Evolutionary conservation across 2,888 invertebrate species (phyloP), one percentile per base, ranked within the genome.

Genomic region (Ganaspis brasiliensis): DNA sequence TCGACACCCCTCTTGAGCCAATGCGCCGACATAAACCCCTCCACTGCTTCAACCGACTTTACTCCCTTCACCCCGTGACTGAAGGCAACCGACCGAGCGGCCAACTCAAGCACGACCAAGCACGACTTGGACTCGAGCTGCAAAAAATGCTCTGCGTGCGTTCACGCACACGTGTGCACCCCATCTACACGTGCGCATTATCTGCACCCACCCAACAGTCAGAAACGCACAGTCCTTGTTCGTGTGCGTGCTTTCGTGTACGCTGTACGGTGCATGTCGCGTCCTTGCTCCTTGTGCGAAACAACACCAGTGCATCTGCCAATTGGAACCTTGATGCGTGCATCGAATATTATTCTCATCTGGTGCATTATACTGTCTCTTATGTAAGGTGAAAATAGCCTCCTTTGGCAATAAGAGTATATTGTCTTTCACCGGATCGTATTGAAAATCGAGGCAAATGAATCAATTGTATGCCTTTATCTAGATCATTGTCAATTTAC

Each of bases 71-170:
- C 49, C 73, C 70, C 71, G 74, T 78, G 77, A 81, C 80, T 77
- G 78, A 78, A 79, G 79, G 78, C 76, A 76, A 79, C 78, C 78
- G 80, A 78, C 76, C 72, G 57, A 76, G 31, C 70, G 40, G 73
- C 63, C 72, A 79, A 73, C 76, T 87, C 86, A 83, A 81, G 82
- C 87, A 87, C 87, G 85, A 87, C 85, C 83, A 31, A 31, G 31
- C 31, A 31, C 31, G 31, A 31, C 76, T 76, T 76, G 74, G 80
- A 81, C 79, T 81, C 75, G 70, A 59, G 75, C 78, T 81, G 77
- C 80, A 86, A 87, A 83, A 87, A 85, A 86, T 82, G 84, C 83
- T 81, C 85, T 81, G 81, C 83, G 81, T 86, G 86, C 85, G 85
- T 85, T 85, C 83, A 84, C 87, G 85, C 86, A 85, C 85, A 84